Evolutionary conservation across 2,797 vertebrate genomes (phyloP), one percentile per base, ranked within the genome.

Genomic region (Tarsius wallacei): DNA sequence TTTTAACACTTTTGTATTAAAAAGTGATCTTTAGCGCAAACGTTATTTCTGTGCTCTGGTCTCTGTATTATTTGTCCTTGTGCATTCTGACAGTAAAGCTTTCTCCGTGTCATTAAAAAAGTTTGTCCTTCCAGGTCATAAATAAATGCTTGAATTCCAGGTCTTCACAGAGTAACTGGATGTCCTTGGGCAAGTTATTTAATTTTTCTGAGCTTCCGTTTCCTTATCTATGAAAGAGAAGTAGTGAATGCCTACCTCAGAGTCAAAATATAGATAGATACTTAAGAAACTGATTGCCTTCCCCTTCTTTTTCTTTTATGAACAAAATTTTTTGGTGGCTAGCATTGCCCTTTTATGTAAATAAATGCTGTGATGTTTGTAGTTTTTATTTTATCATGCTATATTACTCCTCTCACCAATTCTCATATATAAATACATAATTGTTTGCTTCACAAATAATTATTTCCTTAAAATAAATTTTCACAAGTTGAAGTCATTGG

Each of bases 151-250:
- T 68, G 21, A 63, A 78, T 90, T 83, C n/a, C 7, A n/a, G 14
- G 55, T 90, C 61, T 76, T 74, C 7, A 5, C 31, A 71, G 51
- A 80, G 28, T 57, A 59, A 24, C 51, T 57, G 26, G 31, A 49
- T 31, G 49, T 71, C 49, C 7, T 80, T 73, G 36, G 63, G 49
- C 33, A 87, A 66, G 70, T 92, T 71, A 49, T 8, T 94, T 83
- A 26, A 73, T 90, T 85, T 51, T 70, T 90, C 61, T 83, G 55
- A 80, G 31, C 21, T 87, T 87, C 7, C 22, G 78, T 96, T 87
- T 82, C 61, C 24, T 85, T 76, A 73, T 81, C 59, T 53, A 33
- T 81, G 57, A 77, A 73, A 70, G 57, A 13, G 64, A 83, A 13
- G 73, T 73, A 49, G 1, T 36, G 59, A 55, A 7, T 63, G 22